phyloP scores from a whole-genome alignment of 64 coral and sea anemone genomes.

The Montipora cactus region DNA sequence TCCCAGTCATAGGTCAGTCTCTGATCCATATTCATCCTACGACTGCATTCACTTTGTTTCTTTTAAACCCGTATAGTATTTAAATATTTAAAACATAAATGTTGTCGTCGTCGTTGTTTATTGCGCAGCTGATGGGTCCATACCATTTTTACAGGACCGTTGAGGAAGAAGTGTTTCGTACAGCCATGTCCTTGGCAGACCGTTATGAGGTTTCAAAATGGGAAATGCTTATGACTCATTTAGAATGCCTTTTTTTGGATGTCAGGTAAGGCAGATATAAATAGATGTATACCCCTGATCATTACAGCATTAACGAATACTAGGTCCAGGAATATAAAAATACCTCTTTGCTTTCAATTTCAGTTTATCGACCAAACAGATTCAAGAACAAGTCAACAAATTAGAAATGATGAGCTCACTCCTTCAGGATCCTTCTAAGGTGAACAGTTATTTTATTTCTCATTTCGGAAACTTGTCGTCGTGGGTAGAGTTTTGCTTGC shows the following conservation, averaged over 20 bases:
- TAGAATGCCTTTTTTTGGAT: constrained; percentile 96
- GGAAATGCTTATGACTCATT: constrained; percentile 93
- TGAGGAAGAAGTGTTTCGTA: constrained; percentile 88
- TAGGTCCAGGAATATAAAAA: background rate
- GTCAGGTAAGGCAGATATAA: constrained; percentile 70
- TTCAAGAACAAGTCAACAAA: constrained; percentile 94
- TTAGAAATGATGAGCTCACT: constrained; percentile 74
- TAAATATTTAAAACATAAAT: background rate
- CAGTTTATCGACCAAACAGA: constrained; percentile 93
- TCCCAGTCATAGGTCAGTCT: too few species aligned
- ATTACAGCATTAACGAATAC: background rate
- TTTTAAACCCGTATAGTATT: too few species aligned
- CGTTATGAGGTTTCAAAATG: constrained; percentile 89
- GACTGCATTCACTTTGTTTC: too few species aligned
- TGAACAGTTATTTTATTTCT: background rate
- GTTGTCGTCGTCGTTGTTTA: background rate
- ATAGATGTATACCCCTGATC: background rate
- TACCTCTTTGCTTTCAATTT: background rate
- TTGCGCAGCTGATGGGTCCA: background rate
- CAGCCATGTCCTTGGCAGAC: constrained; percentile 89
- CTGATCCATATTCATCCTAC: too few species aligned
- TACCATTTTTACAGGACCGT: constrained; percentile 48
- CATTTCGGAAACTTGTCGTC: too few species aligned
- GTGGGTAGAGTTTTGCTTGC: too few species aligned
- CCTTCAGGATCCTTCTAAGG: constrained; percentile 75